These are phyloP conservation scores for Antechinus stuartii DNA, from an alignment of 2,113 vertebrate species.

Conservation along the genomic window DNA sequence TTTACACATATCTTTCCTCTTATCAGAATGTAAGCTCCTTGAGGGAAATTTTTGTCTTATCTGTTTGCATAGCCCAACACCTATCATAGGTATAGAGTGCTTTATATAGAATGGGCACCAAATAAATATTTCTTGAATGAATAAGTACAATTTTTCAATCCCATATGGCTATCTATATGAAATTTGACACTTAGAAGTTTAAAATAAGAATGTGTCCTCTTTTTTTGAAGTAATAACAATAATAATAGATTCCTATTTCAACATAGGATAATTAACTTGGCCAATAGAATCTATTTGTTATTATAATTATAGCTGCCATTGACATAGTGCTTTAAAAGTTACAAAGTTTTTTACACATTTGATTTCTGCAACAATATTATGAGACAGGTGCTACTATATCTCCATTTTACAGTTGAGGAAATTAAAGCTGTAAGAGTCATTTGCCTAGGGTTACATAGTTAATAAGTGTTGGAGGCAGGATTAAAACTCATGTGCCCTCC, in stretches of 20 bases:
- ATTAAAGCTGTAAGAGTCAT: not conserved
- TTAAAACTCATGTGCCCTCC: not conserved
- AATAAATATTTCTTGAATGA: not conserved
- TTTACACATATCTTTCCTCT: too few relatives aligned
- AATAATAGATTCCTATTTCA: not conserved
- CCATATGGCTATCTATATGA: too few relatives aligned
- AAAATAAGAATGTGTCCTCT: too few relatives aligned
- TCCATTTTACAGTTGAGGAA: not conserved
- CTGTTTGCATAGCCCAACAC: too few relatives aligned
- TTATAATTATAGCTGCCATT: not conserved
- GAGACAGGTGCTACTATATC: not conserved
- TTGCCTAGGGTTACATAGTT: not conserved
- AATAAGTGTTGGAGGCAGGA: not conserved
- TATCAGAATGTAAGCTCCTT: too few relatives aligned
- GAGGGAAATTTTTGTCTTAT: too few relatives aligned
- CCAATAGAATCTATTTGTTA: not conserved
- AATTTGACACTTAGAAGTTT: too few relatives aligned
- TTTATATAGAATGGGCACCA: not conserved
- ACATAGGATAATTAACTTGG: not conserved
- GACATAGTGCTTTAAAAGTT: not conserved
- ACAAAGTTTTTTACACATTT: not conserved
- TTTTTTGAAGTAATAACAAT: not conserved
- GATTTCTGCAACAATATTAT: not conserved
- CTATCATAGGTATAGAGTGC: too few relatives aligned
- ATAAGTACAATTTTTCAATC: not conserved